These are phyloP conservation scores for Astatotilapia flaviijosephi DNA, from an alignment of 2,113 vertebrate genomes.

Conservation along the genomic window DNA sequence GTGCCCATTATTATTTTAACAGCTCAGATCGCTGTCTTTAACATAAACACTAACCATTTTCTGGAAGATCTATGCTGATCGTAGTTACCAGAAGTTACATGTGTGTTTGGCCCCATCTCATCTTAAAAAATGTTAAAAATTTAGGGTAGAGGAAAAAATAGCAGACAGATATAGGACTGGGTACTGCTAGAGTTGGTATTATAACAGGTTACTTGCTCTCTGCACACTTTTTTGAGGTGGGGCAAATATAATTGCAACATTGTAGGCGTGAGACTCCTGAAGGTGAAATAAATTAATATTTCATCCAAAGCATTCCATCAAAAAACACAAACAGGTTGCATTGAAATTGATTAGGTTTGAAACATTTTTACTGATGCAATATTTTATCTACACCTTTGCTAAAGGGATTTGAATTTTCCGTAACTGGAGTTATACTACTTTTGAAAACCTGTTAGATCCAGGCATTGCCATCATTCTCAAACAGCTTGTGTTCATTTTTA, in stretches of 20 bases:
- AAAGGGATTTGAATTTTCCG: background rate
- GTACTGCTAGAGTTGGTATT: background rate
- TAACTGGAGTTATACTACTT: background rate
- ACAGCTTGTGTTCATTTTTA: background rate
- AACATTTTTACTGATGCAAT: background rate
- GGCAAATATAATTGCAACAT: background rate
- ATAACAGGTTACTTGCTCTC: background rate
- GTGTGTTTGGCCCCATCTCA: background rate
- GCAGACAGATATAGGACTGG: background rate
- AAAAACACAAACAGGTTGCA: background rate
- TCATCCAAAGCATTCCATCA: background rate
- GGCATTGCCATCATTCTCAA: background rate
- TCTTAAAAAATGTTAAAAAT: background rate
- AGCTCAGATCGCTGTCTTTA: background rate
- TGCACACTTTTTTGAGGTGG: background rate
- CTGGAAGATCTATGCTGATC: background rate
- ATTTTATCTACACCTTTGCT: background rate
- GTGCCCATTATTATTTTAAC: background rate
- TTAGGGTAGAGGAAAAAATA: background rate
- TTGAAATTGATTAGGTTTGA: background rate
- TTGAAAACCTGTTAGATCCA: background rate
- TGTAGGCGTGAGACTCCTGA: background rate
- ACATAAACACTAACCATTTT: background rate
- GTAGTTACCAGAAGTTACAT: background rate
- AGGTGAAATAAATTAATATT: background rate